These are phyloP conservation scores for Hydractinia echinata DNA, from an alignment of 30 jellyfish, hydroid and myxozoan species.

Conservation along the genomic window DNA sequence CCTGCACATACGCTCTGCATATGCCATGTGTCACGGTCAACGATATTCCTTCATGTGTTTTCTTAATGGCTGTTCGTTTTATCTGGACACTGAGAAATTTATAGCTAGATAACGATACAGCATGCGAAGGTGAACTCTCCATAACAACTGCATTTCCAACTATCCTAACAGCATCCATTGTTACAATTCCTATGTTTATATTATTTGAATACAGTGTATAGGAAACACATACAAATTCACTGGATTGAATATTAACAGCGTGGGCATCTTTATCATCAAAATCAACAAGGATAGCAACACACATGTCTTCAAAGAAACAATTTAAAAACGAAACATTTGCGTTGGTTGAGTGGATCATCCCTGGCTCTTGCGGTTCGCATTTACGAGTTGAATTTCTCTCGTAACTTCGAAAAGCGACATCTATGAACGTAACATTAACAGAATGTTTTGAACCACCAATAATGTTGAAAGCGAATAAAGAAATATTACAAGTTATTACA, in stretches of 20 bases:
- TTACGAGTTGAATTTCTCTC: neutral
- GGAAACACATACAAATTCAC: constrained; percentile 30
- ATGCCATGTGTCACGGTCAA: constrained; percentile 32
- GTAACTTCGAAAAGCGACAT: constrained; percentile 1
- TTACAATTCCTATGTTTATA: constrained; percentile 24
- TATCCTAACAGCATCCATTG: constrained; percentile 19
- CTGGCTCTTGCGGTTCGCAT: constrained; percentile 60
- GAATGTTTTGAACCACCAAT: neutral
- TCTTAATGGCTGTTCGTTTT: constrained; percentile 28
- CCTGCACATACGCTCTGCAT: constrained; percentile 13
- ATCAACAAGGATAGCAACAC: constrained; percentile 48
- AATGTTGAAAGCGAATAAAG: neutral
- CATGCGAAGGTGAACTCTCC: constrained; percentile 50
- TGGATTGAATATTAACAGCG: constrained; percentile 15
- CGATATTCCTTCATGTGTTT: constrained; percentile 66
- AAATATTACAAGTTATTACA: neutral
- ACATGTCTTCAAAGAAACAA: constrained; percentile 36
- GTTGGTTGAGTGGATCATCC: constrained; percentile 29
- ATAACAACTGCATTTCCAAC: constrained; percentile 29
- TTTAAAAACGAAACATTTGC: constrained; percentile 33
- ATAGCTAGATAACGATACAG: constrained; percentile 38
- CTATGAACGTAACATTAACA: constrained; percentile 22
- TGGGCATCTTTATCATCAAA: constrained; percentile 1
- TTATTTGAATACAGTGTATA: constrained; percentile 43
- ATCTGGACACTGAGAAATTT: constrained; percentile 31